Percentiles rank a stretch among this genome's conserved stretches.
phyloP scores from a whole-genome alignment of 2,113 vertebrate species.

The Bufo gargarizans region DNA sequence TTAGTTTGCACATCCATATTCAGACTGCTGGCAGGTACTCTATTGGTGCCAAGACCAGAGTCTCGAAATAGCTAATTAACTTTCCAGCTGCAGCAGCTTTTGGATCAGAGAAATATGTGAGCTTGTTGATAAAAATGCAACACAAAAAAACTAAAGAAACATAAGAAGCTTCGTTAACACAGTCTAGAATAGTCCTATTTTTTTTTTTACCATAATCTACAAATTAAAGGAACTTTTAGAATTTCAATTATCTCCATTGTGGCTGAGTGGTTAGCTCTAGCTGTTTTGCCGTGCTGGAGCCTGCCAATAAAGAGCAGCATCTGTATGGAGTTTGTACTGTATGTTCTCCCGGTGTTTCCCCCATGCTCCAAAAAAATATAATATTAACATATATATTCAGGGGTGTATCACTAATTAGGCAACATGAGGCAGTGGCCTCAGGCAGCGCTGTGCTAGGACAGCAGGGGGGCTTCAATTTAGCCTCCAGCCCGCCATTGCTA shows the following conservation, averaged over 20 bases:
- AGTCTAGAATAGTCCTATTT: neutral
- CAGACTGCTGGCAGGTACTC: constrained; percentile 46
- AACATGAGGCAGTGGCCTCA: no score
- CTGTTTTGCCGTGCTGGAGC: no score
- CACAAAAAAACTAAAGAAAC: constrained; percentile 13
- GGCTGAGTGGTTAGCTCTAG: no score
- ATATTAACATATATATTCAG: no score
- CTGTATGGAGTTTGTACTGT: no score
- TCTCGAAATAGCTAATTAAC: constrained; percentile 54
- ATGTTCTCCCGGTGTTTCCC: no score
- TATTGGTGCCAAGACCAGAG: constrained; percentile 44
- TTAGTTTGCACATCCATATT: constrained; percentile 40
- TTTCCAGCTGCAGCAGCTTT: constrained; percentile 51
- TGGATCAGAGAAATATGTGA: constrained; percentile 39
- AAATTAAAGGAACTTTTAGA: neutral
- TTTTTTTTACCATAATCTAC: neutral
- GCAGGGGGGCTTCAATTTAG: no score
- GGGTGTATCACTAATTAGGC: no score
- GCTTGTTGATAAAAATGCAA: constrained; percentile 45
- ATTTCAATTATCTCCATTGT: neutral
- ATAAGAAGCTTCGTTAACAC: neutral
- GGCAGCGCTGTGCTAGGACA: no score
- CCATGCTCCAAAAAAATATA: no score
- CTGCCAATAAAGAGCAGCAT: no score
- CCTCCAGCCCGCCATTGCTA: no score